Base-by-base conservation (phyloP, 2,888 invertebrate genomes). In the Coleophora flavipennella region DNA sequence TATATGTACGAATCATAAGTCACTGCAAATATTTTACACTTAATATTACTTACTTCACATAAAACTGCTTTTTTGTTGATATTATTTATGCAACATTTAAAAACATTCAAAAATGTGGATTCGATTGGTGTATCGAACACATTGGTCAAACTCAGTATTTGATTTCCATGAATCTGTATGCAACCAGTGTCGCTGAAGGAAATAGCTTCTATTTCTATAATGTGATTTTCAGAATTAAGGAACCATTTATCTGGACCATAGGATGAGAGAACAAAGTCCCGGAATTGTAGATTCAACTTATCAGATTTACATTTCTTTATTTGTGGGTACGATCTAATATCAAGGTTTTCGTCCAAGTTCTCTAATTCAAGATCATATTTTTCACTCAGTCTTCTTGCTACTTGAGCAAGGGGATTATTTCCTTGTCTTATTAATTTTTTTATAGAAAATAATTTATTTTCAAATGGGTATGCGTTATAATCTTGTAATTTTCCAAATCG, bases 381-480 rank as follows among this genome's bases (percentile, higher is more conserved):
- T 38, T 49, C 49, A 13, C 8, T 11, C 8, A 50, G 8, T 29
- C 46, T 40, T 31, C 31, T 46, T 1, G 48, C 48, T 28, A 46
- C 36, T 36, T 50, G 48, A 6, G 26, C 27, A 31, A 50, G 36
- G 12, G 50, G 44, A 2, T 43, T 48, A 7, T 48, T 43, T 10
- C 48, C 48, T 7, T 39, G 20, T 38, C 50, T 41, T 4, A 42
- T 12, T 38, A 49, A 37, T 27, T 28, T 35, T 40, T 49, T 49
- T 9, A 49, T 44, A n/a, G 20, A 28, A 26, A 39, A 42, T 2
- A 48, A 32, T 33, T 45, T 37, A 37, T 48, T 48, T 33, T 48
- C 48, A 36, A 48, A 48, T 8, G 48, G 48, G 13, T 47, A 47
- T 8, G 42, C 43, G 26, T 36, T 40, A n/a, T 41, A 47, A 28